Conservation (phyloP, 2,113 vertebrate genomes). For the Ia io region DNA sequence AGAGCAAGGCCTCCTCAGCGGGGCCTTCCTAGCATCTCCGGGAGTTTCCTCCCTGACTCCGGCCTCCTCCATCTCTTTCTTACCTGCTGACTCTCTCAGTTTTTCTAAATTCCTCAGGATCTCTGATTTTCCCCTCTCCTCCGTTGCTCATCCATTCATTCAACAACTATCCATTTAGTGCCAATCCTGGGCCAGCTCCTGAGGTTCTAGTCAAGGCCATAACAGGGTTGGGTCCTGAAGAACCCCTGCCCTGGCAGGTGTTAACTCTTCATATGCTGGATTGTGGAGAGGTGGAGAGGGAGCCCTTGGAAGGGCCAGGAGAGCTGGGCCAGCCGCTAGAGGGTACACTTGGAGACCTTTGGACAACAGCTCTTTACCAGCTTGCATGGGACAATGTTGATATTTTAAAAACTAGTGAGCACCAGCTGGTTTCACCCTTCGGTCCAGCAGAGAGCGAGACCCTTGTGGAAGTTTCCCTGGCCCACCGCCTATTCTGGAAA, state of each 20-base stretch:
- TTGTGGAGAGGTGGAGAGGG: background rate
- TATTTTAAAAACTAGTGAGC: background rate
- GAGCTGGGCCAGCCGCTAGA: background rate
- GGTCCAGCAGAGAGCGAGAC: background rate
- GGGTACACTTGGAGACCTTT: background rate
- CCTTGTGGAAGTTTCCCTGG: background rate
- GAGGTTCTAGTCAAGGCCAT: background rate
- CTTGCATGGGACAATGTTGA: background rate
- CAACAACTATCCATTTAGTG: background rate
- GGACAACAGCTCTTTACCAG: background rate
- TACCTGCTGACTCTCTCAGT: background rate
- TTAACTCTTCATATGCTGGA: background rate
- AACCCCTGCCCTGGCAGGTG: background rate
- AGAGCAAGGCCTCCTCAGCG: background rate
- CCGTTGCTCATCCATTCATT: background rate
- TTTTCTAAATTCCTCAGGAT: background rate
- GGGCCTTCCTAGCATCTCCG: background rate
- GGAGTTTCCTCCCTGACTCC: background rate
- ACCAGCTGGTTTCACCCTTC: background rate
- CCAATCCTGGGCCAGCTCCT: background rate
- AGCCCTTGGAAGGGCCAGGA: background rate
- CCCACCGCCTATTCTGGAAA: background rate
- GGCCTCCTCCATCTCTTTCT: background rate
- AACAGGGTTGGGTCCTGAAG: background rate
- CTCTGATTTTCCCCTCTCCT: background rate